phyloP scores from a whole-genome alignment of 2,888 invertebrate genomes.

The Odontomyia ornata region DNA sequence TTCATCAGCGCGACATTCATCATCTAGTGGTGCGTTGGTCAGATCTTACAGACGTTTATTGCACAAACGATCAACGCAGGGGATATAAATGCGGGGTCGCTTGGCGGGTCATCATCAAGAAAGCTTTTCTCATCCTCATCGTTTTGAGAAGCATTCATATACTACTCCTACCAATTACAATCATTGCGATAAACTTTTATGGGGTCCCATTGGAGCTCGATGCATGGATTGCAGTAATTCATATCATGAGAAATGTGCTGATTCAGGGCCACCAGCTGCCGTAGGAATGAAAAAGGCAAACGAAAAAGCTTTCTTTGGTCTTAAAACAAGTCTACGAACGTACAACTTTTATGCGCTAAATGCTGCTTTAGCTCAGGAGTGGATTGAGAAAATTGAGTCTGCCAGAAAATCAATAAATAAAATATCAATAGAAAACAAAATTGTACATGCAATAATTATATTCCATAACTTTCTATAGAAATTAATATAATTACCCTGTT shows the following conservation, averaged over 20 bases:
- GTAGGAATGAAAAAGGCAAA: slow-evolving; percentile 92
- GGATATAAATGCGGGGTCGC: slow-evolving; percentile 87
- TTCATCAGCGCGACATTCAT: slow-evolving; percentile 81
- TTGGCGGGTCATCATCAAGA: slow-evolving; percentile 67
- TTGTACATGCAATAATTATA: slow-evolving; percentile 30
- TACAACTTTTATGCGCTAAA: slow-evolving; percentile 96
- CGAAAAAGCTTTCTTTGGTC: slow-evolving; percentile 94
- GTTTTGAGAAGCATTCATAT: slow-evolving; percentile 87
- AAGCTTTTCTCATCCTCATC: slow-evolving; percentile 77
- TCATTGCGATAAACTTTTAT: slow-evolving; percentile 86
- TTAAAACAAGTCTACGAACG: slow-evolving; percentile 88
- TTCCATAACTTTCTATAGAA: slow-evolving; percentile 30
- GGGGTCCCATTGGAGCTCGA: slow-evolving; percentile 80
- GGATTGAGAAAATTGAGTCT: slow-evolving; percentile 96
- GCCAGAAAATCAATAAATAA: slow-evolving; percentile 70
- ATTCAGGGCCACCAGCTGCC: slow-evolving; percentile 77
- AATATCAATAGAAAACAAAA: slow-evolving; percentile 11
- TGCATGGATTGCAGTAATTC: slow-evolving; percentile 95
- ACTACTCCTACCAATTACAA: slow-evolving; percentile 90
- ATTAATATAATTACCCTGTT: slow-evolving; percentile 10
- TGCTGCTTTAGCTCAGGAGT: slow-evolving; percentile 89
- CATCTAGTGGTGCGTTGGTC: slow-evolving; percentile 86
- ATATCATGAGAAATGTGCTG: slow-evolving; percentile 94
- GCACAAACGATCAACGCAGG: slow-evolving; percentile 88
- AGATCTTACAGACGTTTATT: slow-evolving; percentile 84